These are phyloP conservation scores for Probaryconus sp. DNA, from an alignment of 1,140 invertebrate species.

Conservation along the genomic window DNA sequence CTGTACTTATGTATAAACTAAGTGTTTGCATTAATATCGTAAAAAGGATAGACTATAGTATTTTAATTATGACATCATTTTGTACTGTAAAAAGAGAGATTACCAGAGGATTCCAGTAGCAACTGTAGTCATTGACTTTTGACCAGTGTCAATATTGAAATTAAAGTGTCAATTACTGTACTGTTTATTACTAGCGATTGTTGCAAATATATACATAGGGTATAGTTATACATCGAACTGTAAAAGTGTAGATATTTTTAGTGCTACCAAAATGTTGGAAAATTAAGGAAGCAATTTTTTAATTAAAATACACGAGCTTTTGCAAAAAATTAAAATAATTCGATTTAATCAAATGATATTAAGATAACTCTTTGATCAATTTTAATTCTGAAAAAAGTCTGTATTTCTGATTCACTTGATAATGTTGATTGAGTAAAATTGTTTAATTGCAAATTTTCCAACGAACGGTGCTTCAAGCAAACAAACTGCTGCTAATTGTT, in stretches of 20 bases:
- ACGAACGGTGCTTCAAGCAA: conserved; percentile 26
- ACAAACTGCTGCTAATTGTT: conserved; percentile 18
- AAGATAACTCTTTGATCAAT: too few species aligned
- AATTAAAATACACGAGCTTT: too few species aligned
- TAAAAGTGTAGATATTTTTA: conserved; percentile 26
- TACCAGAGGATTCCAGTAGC: conserved; percentile 16
- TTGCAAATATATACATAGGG: conserved; percentile 19
- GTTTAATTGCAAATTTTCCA: too few species aligned
- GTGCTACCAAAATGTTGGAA: conserved; percentile 31
- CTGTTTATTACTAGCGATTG: conserved; percentile 41
- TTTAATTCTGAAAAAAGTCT: too few species aligned
- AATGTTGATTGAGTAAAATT: too few species aligned
- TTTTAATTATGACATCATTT: conserved; percentile 44
- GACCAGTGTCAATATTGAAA: conserved; percentile 39
- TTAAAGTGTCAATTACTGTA: conserved; percentile 65
- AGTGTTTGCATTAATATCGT: too few species aligned
- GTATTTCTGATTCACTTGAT: too few species aligned
- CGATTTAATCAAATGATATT: too few species aligned
- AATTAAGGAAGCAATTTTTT: too few species aligned
- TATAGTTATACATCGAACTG: conserved; percentile 7
- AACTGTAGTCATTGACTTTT: conserved; percentile 20
- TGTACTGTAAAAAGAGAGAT: conserved; percentile 26
- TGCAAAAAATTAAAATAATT: too few species aligned
- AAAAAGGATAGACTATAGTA: conserved; percentile 31
- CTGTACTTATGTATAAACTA: conserved; percentile 48